phyloP scores from a whole-genome alignment of 2,113 vertebrate genomes.

The Tragelaphus scriptus region DNA sequence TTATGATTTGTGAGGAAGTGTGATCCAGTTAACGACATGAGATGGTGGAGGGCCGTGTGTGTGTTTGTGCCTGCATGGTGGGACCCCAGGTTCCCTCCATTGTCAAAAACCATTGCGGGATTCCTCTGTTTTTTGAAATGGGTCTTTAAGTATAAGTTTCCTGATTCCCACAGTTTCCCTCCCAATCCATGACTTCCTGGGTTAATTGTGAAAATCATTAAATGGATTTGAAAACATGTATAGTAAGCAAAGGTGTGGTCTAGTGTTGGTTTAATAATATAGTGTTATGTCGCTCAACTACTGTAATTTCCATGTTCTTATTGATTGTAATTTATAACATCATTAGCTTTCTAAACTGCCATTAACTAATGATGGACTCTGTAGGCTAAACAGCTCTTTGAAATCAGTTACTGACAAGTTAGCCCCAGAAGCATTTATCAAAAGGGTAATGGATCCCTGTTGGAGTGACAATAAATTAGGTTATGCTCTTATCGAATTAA shows the following conservation, averaged over 20 bases:
- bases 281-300: slow-evolving; percentile 80
- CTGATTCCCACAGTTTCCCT: slow-evolving; percentile 44
- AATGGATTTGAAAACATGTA: slow-evolving; percentile 64
- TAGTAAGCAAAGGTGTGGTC: slow-evolving; percentile 73
- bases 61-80: background rate
- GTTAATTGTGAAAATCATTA: slow-evolving; percentile 70
- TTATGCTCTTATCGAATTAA: slow-evolving; percentile 86
- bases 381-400: slow-evolving; percentile 84
- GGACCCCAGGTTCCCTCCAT: background rate
- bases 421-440: slow-evolving; percentile 87
- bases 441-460: slow-evolving; percentile 87
- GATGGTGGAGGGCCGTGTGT: background rate
- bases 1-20: slow-evolving; percentile 67
- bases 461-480: slow-evolving; percentile 87
- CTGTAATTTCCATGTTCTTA: slow-evolving; percentile 87
- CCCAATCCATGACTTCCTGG: slow-evolving; percentile 60
- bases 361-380: slow-evolving; percentile 85
- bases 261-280: slow-evolving; percentile 81
- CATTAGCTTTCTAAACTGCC: slow-evolving; percentile 87
- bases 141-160: slow-evolving; percentile 66
- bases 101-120: background rate
- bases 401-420: slow-evolving; percentile 86
- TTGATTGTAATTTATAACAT: slow-evolving; percentile 88
- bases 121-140: background rate
- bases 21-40: slow-evolving; percentile 47